Evolutionary conservation across 2,113 vertebrate genomes (phyloP).

Genomic region (Caloenas nicobarica): DNA sequence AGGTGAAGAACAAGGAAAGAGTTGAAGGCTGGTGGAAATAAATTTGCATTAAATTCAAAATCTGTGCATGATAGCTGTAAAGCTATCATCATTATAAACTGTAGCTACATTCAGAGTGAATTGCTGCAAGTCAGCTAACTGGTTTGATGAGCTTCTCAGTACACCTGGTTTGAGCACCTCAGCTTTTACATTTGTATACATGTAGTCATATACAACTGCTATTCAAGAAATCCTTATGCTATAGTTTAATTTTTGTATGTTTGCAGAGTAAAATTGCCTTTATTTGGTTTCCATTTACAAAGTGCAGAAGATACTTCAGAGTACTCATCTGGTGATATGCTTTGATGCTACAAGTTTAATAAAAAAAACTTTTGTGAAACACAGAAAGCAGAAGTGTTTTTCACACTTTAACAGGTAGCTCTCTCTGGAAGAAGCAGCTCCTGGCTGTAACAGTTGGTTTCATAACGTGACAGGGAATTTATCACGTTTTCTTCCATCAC

Average conservation of each 20-base stretch:
- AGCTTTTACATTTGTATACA: background rate
- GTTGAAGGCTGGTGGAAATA: background rate
- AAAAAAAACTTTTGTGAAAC: background rate
- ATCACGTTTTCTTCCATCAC: background rate
- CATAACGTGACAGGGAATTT: fast-evolving
- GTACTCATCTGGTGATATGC: background rate
- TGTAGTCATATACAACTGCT: background rate
- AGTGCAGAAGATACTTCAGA: background rate
- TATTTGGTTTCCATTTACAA: background rate
- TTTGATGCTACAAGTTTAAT: background rate
- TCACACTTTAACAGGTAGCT: background rate
- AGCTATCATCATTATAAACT: background rate
- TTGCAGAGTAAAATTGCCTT: background rate
- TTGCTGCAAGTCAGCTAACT: background rate
- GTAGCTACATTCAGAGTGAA: background rate
- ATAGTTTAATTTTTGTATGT: background rate
- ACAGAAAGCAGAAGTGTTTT: background rate
- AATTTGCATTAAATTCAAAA: conserved; percentile 9
- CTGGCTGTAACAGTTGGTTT: background rate
- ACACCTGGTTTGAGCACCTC: background rate
- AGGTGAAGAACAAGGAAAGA: background rate
- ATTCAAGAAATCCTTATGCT: background rate
- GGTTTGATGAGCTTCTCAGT: background rate
- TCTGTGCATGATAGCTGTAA: background rate
- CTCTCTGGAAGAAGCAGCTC: background rate